Evolutionary conservation across 2,888 invertebrate species (phyloP).

Genomic region (Lepetodrilus schrolli): DNA sequence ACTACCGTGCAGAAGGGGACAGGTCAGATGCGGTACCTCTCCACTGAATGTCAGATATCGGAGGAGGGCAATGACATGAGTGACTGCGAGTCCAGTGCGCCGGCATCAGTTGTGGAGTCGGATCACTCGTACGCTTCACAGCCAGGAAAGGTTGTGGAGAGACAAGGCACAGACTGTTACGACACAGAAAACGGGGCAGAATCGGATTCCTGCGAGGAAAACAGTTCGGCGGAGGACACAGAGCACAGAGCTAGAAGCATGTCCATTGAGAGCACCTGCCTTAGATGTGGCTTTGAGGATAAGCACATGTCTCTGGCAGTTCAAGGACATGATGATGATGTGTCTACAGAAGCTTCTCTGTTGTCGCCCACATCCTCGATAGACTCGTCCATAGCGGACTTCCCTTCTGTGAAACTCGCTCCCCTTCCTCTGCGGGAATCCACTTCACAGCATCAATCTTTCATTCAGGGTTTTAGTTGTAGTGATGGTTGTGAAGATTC

Average conservation of each 20-base stretch:
- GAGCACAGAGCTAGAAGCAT: constrained; percentile 43
- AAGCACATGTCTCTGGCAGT: not conserved
- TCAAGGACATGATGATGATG: constrained; percentile 5
- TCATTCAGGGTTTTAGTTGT: constrained; percentile 7
- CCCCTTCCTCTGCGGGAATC: constrained; percentile 14
- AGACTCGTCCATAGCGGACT: constrained; percentile 35
- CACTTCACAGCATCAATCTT: constrained; percentile 14
- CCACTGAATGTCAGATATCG: not conserved
- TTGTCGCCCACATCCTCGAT: constrained; percentile 36
- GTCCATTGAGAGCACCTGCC: constrained; percentile 45
- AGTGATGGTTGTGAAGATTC: constrained; percentile 6
- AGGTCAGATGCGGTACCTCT: not conserved
- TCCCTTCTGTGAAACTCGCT: not conserved
- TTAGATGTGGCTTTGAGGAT: constrained; percentile 40
- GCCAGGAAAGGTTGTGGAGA: constrained; percentile 17
- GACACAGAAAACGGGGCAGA: constrained; percentile 24
- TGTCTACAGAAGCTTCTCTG: constrained; percentile 29
- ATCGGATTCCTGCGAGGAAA: constrained; percentile 36
- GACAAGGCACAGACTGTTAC: constrained; percentile 1
- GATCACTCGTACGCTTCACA: constrained; percentile 36
- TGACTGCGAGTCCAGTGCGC: constrained; percentile 1
- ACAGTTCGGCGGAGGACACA: constrained; percentile 42
- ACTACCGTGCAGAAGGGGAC: not conserved
- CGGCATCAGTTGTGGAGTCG: not conserved
- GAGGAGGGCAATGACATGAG: not conserved